These are phyloP conservation scores for Drosophila infuscata DNA, from an alignment of 2,888 invertebrate species.

Conservation along the genomic window DNA sequence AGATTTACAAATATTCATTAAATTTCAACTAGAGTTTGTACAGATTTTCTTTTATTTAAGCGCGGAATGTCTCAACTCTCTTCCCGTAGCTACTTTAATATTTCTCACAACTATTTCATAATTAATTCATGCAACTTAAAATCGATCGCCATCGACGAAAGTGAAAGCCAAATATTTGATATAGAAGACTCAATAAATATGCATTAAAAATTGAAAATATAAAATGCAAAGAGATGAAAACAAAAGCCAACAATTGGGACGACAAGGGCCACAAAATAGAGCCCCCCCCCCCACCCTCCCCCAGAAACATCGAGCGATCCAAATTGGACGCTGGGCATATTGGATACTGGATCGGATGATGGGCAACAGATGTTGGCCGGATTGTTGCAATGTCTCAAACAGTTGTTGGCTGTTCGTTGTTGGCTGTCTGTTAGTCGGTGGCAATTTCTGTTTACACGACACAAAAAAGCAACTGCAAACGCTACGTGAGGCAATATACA, in stretches of 20 bases:
- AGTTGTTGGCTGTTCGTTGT: conserved; percentile 46
- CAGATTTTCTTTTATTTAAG: neutral
- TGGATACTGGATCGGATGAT: conserved; percentile 38
- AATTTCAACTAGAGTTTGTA: neutral
- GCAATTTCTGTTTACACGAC: conserved; percentile 74
- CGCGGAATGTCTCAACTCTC: neutral
- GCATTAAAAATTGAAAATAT: conserved; percentile 31
- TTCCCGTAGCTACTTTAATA: neutral
- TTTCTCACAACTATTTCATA: conserved; percentile 26
- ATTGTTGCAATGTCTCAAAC: conserved; percentile 44
- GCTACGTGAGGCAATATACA: conserved; percentile 57
- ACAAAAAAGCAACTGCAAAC: conserved; percentile 62
- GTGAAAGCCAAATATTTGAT: conserved; percentile 49
- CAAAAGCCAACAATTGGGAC: conserved; percentile 38
- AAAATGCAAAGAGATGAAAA: conserved; percentile 31
- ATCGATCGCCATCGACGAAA: conserved; percentile 29
- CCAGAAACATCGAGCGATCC: conserved; percentile 40
- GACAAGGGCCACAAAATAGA: conserved; percentile 22
- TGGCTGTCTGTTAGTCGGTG: conserved; percentile 48
- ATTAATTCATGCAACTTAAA: conserved; percentile 27
- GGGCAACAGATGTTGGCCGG: conserved; percentile 66
- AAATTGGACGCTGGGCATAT: conserved; percentile 29
- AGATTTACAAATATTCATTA: neutral
- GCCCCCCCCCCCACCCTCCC: neutral
- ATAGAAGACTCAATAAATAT: conserved; percentile 17